A percentile compares a stretch with the other conserved stretches of the same genome.
Conservation (phyloP, 2,888 invertebrate species). For the Saturnia japonica region DNA sequence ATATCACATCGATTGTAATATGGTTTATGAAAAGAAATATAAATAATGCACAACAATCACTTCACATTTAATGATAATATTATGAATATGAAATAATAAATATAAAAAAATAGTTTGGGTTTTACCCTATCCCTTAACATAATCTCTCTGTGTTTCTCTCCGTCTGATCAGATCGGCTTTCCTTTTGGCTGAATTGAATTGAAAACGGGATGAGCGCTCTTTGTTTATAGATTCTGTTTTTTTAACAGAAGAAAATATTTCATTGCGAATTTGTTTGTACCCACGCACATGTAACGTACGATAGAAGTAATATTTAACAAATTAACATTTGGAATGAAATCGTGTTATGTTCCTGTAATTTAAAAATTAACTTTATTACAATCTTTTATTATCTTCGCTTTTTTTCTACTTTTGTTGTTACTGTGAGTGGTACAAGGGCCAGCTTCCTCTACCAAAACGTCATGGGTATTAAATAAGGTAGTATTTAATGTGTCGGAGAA, state of each 20-base stretch:
- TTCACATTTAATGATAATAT: not conserved
- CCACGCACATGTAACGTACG: slow-evolving; percentile 23
- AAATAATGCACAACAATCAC: not conserved
- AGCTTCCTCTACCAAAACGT: no score
- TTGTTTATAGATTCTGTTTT: slow-evolving; percentile 50
- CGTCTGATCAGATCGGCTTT: slow-evolving; percentile 37
- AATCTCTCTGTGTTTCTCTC: slow-evolving; percentile 37
- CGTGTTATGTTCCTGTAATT: not conserved
- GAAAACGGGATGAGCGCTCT: slow-evolving; percentile 52
- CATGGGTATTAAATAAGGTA: no score
- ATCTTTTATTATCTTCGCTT: no score
- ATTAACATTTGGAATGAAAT: not conserved
- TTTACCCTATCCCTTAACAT: slow-evolving; percentile 32
- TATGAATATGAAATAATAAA: not conserved
- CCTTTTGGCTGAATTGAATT: slow-evolving; percentile 53
- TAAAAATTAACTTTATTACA: not conserved
- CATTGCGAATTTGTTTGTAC: slow-evolving; percentile 23
- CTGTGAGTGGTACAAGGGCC: no score
- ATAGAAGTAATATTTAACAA: not conserved
- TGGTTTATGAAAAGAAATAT: no score
- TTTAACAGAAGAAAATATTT: slow-evolving; percentile 35
- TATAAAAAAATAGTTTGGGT: slow-evolving; percentile 1
- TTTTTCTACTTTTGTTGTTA: no score
- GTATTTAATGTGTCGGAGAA: no score
- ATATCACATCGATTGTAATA: no score